Evolutionary conservation across 2,113 vertebrate species (phyloP).

Genomic region (Oplegnathus fasciatus): DNA sequence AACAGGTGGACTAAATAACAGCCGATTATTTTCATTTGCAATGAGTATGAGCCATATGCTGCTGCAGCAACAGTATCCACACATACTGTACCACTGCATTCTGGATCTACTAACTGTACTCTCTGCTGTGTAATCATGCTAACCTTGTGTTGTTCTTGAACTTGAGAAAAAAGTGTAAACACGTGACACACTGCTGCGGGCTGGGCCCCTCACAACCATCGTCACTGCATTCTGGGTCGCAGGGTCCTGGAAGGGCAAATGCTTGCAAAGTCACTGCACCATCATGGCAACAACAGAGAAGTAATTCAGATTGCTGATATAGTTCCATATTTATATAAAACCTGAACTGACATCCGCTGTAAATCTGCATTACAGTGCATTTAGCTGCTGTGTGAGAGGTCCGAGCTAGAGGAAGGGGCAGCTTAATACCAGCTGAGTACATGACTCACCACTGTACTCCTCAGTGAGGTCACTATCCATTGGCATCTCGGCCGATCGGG

Average conservation of each 20-base stretch:
- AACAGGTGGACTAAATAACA: background rate
- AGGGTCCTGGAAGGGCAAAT: conserved; percentile 86
- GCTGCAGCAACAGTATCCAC: background rate
- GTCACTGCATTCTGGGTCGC: conserved; percentile 93
- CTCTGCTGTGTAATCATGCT: conserved; percentile 10
- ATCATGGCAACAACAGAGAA: conserved; percentile 11
- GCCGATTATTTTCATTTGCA: background rate
- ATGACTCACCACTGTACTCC: conserved; percentile 90
- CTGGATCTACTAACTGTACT: conserved; percentile 17
- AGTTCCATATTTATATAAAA: background rate
- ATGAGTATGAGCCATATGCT: background rate
- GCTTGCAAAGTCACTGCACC: conserved; percentile 40
- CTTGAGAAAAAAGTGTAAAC: conserved; percentile 94
- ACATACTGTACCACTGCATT: background rate
- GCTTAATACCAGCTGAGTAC: conserved; percentile 16
- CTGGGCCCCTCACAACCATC: conserved; percentile 94
- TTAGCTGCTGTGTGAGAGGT: conserved; percentile 17
- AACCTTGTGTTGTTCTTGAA: conserved; percentile 96
- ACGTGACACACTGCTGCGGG: conserved; percentile 93
- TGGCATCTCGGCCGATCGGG: conserved; percentile 84
- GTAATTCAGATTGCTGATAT: conserved; percentile 14
- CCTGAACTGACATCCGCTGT: background rate
- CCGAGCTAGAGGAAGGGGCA: background rate
- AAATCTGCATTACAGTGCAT: conserved; percentile 10
- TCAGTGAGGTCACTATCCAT: conserved; percentile 86